phyloP scores from a whole-genome alignment of 2,888 invertebrate genomes.

The Drosophila buzzatii region DNA sequence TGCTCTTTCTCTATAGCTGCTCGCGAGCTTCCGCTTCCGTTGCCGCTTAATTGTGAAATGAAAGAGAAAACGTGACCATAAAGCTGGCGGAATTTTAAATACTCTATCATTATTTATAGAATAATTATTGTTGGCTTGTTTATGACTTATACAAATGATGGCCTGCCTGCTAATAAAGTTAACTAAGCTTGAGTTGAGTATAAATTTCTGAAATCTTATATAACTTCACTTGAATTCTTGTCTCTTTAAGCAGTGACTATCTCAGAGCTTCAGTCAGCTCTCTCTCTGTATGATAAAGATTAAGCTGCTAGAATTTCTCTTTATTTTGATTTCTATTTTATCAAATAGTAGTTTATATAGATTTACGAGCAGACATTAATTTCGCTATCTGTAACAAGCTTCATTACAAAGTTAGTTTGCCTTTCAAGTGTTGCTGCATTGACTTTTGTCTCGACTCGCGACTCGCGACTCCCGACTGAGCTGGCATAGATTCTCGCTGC shows the following conservation, averaged over 20 bases:
- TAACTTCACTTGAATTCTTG: neutral
- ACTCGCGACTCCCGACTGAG: neutral
- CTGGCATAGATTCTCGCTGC: constrained; percentile 12
- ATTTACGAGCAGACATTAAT: constrained; percentile 29
- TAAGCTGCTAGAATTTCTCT: neutral
- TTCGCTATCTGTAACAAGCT: constrained; percentile 34
- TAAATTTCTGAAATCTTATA: neutral
- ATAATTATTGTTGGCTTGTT: constrained; percentile 16
- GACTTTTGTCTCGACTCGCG: constrained; percentile 22
- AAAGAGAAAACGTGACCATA: constrained; percentile 11
- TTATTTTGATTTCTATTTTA: too few relatives aligned
- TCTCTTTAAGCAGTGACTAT: neutral
- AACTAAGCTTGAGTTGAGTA: neutral
- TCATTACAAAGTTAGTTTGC: constrained; percentile 15
- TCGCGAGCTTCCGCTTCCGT: constrained; percentile 58
- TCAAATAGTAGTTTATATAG: neutral
- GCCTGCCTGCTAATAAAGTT: neutral
- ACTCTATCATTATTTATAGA: constrained; percentile 24
- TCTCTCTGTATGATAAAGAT: neutral
- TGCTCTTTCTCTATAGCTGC: constrained; percentile 57
- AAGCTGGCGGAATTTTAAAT: constrained; percentile 15
- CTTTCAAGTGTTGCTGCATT: constrained; percentile 20
- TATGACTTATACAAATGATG: neutral
- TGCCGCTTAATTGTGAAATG: constrained; percentile 49
- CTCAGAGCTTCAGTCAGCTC: too few relatives aligned